These are phyloP conservation scores for Onychostruthus taczanowskii DNA, from an alignment of 2,113 vertebrate genomes.

Conservation along the genomic window DNA sequence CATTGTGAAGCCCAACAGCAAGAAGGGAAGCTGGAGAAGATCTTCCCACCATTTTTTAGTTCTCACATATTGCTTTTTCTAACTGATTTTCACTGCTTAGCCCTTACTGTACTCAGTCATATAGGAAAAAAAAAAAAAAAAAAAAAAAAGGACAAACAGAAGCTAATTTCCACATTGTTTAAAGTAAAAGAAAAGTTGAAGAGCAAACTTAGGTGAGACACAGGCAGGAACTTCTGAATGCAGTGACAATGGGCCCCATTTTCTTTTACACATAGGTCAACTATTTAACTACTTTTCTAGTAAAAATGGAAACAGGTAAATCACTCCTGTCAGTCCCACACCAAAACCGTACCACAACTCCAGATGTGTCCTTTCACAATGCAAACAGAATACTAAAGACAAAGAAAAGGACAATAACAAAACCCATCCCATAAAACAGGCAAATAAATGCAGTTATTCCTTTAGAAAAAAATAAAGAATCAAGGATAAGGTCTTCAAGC, in stretches of 20 bases:
- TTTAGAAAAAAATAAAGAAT: accelerated
- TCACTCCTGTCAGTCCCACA: not conserved
- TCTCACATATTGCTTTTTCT: not conserved
- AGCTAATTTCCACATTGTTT: not conserved
- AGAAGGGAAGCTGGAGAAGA: not conserved
- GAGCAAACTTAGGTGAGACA: not conserved
- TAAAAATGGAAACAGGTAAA: not conserved
- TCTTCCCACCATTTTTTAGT: not conserved
- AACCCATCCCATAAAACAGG: not conserved
- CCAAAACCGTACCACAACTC: not conserved
- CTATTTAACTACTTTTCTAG: not conserved
- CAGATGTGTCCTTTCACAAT: not conserved
- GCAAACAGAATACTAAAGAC: not conserved
- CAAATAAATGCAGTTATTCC: not conserved
- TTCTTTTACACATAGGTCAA: not conserved
- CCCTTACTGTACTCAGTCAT: not conserved
- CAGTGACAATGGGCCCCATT: not conserved
- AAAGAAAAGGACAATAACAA: not conserved
- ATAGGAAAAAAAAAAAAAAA: not conserved
- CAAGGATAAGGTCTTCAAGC: not conserved
- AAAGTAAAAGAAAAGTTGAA: not conserved
- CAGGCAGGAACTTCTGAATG: not conserved
- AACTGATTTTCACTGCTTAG: not conserved
- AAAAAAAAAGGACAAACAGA: not conserved
- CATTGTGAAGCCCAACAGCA: not conserved